Evolutionary conservation across 2,113 vertebrate genomes (phyloP), one percentile per base, ranked within the genome.

Genomic region (Beaufortia kweichowensis): DNA sequence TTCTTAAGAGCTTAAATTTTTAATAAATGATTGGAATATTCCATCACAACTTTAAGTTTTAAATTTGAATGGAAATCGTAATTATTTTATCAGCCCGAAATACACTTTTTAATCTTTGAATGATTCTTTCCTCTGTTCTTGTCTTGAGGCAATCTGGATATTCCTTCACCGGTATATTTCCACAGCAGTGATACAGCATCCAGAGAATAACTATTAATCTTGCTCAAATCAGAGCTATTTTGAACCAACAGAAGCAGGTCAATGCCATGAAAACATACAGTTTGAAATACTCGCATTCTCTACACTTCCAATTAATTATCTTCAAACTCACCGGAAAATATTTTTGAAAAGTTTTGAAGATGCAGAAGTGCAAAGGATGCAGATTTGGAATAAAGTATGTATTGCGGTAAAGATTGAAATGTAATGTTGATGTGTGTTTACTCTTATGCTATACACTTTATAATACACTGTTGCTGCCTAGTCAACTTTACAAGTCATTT

Each of bases 141-240:
- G 65, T 77, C n/a, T 77, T 53, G 80, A 83, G 68, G 65, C 81
- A 85, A 84, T 23, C n/a, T 53, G 82, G 85, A 86, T 89, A 79
- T 87, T 89, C 84, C 79, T 73, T 79, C 81, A 80, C 80, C 79
- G 65, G 72, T 75, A 77, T 74, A 71, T 79, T 84, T 75, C 86
- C 83, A 87, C 67, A 81, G 85, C 84, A 77, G 66, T 75, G 78
- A 79, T 81, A 61, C 77, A 77, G 59, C 67, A 74, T 48, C 81
- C 76, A 77, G 75, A 67, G 53, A 82, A 77, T 88, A 33, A 76
- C 85, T 85, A 92, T 91, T 90, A 79, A 92, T 92, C 91, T 89
- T 90, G 84, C 79, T 91, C 88, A 86, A 85, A 89, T 89, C 85
- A 87, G 87, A 89, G 90, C 89, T 92, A 91, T 92, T 92, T 91